Evolutionary conservation across 2,888 invertebrate species (phyloP), one percentile per base, ranked within the genome.

Genomic region (Dendrolimus pini): DNA sequence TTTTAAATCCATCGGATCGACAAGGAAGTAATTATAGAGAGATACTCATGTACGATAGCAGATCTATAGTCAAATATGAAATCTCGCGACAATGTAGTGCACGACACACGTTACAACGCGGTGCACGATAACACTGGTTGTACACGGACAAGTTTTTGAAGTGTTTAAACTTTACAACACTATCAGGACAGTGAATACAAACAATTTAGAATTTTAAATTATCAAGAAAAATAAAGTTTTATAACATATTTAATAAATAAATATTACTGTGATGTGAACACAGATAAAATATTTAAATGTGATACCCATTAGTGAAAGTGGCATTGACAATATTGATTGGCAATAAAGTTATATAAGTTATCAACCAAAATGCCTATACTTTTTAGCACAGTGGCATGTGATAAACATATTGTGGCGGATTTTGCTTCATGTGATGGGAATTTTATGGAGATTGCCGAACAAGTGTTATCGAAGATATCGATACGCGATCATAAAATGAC

Each of bases 341-440:
- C 30, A 13, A n/a, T 13, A 14, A 55, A 47, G 9, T 47, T 47
- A 47, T 9, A 47, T 47, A 47, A 47, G 7, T 47, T 41, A n/a
- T 54, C 12, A 57, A 9, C 60, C 41, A 78, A 63, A 72, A 98
- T 98, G 98, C 97, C 98, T 14, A 95, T 98, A 66, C 82, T 98
- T 60, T 98, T 96, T 82, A 95, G 96, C 80, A 96, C 97, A 2
- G 94, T 98, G 62, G 94, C 97, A 7, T 91, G 96, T 65, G 95
- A 96, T 56, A 93, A 92, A 54, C 94, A 93, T 0, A 93, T 98
- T 47, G 85, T 97, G 53, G 94, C 95, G 0, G 96, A 96, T 79
- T 95, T 96, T 91, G 98, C 98, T 0, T 93, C 95, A 14, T 98
- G 97, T 78, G 94, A 96, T 65, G 98, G 98, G 0, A 98, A 98